Percentiles rank a stretch among this genome's conserved stretches.
These are phyloP conservation scores for Chironomus riparius DNA, from an alignment of 2,888 invertebrate species.

Conservation along the genomic window DNA sequence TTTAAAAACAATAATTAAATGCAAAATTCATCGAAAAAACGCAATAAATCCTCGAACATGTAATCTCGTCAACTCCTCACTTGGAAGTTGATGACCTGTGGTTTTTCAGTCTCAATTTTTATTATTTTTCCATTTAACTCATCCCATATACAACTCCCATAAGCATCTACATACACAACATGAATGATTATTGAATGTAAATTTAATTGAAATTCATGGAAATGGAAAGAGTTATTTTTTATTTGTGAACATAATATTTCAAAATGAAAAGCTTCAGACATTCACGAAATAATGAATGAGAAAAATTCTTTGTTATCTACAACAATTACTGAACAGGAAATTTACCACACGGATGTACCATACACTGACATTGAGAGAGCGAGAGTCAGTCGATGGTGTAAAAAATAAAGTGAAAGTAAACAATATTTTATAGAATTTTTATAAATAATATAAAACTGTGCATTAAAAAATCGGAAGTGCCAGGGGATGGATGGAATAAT, in stretches of 20 bases:
- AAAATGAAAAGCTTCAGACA: too few species aligned
- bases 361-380: too few species aligned
- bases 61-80: too few species aligned
- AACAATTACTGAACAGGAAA: too few species aligned
- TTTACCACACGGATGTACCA: too few species aligned
- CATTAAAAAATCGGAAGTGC: background rate
- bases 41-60: too few species aligned
- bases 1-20: too few species aligned
- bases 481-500: background rate
- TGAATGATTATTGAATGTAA: slow-evolving; percentile 9
- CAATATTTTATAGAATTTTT: background rate
- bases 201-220: slow-evolving; percentile 26
- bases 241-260: too few species aligned
- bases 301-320: too few species aligned
- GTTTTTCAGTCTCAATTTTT: background rate
- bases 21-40: too few species aligned
- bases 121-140: background rate
- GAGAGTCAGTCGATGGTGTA: background rate
- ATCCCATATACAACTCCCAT: background rate
- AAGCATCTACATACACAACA: background rate
- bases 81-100: too few species aligned
- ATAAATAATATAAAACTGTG: background rate
- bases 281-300: too few species aligned
- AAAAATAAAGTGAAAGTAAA: background rate
- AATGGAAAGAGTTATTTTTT: background rate